These are phyloP conservation scores for Cantharis lateralis DNA, from an alignment of 2,888 invertebrate genomes.

Conservation along the genomic window DNA sequence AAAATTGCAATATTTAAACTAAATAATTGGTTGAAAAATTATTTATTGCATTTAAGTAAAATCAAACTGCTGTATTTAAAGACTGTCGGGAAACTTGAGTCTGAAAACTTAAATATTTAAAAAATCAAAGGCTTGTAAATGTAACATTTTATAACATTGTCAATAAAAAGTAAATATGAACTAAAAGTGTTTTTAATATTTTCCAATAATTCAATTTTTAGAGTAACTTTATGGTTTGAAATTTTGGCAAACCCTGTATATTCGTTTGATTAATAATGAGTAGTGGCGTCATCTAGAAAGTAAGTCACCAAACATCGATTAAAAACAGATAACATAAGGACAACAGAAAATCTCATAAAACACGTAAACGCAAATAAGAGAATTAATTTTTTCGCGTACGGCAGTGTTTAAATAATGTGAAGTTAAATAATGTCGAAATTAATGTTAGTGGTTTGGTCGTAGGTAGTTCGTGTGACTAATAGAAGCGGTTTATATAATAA, in stretches of 20 bases:
- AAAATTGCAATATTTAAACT: too few relatives aligned
- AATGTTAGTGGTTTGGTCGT: not conserved
- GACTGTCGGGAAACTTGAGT: too few relatives aligned
- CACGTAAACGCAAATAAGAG: slow-evolving; percentile 30
- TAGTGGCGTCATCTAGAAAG: not conserved
- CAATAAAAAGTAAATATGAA: not conserved
- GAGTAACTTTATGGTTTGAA: too few relatives aligned
- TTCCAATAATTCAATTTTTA: too few relatives aligned
- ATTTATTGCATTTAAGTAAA: too few relatives aligned
- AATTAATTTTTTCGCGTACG: slow-evolving; percentile 13
- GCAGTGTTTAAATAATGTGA: not conserved
- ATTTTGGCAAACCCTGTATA: not conserved
- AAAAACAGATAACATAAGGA: slow-evolving; percentile 3
- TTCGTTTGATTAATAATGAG: not conserved
- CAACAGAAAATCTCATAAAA: slow-evolving; percentile 9
- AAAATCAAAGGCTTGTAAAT: too few relatives aligned
- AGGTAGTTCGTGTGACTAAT: not conserved
- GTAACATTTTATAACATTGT: too few relatives aligned
- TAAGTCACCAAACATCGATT: not conserved
- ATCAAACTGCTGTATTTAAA: too few relatives aligned
- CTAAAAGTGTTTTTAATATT: not conserved
- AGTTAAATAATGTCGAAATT: not conserved
- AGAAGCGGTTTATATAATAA: not conserved
- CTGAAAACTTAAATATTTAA: too few relatives aligned
- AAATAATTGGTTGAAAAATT: too few relatives aligned